Evolutionary conservation across 92 coral and sea anemone genomes (phyloP), one percentile per base, ranked within the genome.

Genomic region (Zoanthus gigantus): DNA sequence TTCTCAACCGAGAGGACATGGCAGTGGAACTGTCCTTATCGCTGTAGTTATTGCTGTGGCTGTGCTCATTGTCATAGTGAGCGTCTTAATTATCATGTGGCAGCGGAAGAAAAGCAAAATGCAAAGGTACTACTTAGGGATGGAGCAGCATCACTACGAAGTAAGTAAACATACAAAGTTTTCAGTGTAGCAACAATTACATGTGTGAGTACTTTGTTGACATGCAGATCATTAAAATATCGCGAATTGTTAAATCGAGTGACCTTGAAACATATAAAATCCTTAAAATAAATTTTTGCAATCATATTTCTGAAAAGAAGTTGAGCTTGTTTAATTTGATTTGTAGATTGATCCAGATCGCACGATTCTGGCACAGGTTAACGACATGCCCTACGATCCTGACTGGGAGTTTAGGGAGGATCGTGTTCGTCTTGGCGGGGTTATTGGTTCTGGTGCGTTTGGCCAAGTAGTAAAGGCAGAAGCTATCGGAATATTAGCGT

Each of bases 391-490:
- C 10, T 96, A 96, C 37, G 96, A 96, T 63, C 84, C 90, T 1
- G 96, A 86, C 85, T 96, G 97, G 98, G 98, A 96, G 82, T 96
- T 96, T 53, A 95, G 98, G 11, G 94, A 85, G 68, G 94, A 94
- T 54, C 84, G 96, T 86, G 95, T 96, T 74, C 57, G 78, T 47
- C 86, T 96, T 5, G 96, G 92, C 17, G 94, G 89, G 5, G 94
- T 84, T 34, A 87, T 96, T 47, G 98, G 98, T 29, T 87, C 98
- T 16, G 98, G 98, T 32, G 94, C 98, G 13, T 96, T 94, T 85
- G 98, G 98, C 0, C 94, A 92, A 54, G 98, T 96, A 48, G 84
- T 89, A 78, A 94, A 96, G 86, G 98, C 96, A 13, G 98, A 96
- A 75, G 98, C 98, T 23, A 66, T 92, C 14, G 98, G 98, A 67